phyloP scores from a whole-genome alignment of 2,888 invertebrate species.

The Dendrolimus pini region DNA sequence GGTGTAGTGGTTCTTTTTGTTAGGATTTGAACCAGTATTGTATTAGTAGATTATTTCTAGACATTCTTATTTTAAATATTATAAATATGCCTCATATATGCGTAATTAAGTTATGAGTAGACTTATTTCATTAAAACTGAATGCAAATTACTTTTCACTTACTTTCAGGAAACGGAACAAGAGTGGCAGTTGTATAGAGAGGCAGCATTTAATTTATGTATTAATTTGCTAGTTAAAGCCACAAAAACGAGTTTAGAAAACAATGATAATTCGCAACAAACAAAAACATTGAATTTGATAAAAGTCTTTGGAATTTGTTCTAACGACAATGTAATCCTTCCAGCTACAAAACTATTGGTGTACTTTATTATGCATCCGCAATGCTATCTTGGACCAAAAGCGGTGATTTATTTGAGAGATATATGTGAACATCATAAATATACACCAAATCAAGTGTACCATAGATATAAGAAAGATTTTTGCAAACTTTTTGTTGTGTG shows the following conservation, averaged over 20 bases:
- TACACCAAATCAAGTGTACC: slow-evolving; percentile 77
- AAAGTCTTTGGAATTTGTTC: slow-evolving; percentile 62
- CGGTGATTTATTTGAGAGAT: slow-evolving; percentile 73
- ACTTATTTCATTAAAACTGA: no score
- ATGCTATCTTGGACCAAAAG: slow-evolving; percentile 74
- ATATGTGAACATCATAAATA: slow-evolving; percentile 73
- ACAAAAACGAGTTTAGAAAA: slow-evolving; percentile 67
- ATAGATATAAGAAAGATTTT: slow-evolving; percentile 78
- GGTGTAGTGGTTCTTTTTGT: no score
- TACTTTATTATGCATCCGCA: slow-evolving; percentile 80
- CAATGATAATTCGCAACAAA: slow-evolving; percentile 71
- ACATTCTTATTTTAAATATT: no score
- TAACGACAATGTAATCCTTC: slow-evolving; percentile 53
- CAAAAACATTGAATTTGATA: slow-evolving; percentile 69
- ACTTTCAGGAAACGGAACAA: slow-evolving; percentile 35
- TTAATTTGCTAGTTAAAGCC: slow-evolving; percentile 59
- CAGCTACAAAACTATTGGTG: slow-evolving; percentile 69
- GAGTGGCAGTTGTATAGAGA: slow-evolving; percentile 45
- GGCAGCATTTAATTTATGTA: slow-evolving; percentile 42
- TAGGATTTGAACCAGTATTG: no score
- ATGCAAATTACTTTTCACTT: no score
- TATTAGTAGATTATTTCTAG: no score
- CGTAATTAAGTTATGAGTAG: no score
- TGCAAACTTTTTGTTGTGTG: slow-evolving; percentile 78
- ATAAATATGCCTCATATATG: no score